Conservation (phyloP, 2,797 vertebrate genomes). For the Poecile montanus region DNA sequence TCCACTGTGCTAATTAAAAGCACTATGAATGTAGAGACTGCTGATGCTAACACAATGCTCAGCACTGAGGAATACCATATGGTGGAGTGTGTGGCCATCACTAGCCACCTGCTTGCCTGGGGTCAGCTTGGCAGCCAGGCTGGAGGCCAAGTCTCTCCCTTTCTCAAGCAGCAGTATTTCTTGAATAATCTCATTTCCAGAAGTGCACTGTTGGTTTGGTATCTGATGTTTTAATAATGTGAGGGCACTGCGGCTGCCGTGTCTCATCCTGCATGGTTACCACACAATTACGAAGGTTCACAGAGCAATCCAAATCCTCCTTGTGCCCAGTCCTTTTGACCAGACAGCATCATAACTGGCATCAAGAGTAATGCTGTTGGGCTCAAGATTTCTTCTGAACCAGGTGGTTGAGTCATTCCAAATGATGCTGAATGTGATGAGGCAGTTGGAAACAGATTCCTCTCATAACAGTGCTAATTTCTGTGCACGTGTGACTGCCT, state of each 20-base stretch:
- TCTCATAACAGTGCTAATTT: not conserved
- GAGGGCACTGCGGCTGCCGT: not conserved
- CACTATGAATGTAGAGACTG: not conserved
- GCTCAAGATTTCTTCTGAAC: slow-evolving; percentile 7
- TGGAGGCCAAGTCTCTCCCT: not conserved
- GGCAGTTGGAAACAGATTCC: slow-evolving; percentile 2
- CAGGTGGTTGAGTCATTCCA: slow-evolving; percentile 13
- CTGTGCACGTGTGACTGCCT: not conserved
- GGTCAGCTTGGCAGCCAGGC: slow-evolving; percentile 39
- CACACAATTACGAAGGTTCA: not conserved
- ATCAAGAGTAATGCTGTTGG: slow-evolving; percentile 2
- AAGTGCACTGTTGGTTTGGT: not conserved
- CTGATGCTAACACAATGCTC: slow-evolving; percentile 23
- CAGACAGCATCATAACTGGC: slow-evolving; percentile 10
- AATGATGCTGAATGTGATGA: slow-evolving; percentile 24
- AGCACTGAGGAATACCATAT: slow-evolving; percentile 25
- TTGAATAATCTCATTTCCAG: slow-evolving; percentile 11
- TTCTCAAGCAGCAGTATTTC: slow-evolving; percentile 11
- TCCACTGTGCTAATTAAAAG: slow-evolving; percentile 30
- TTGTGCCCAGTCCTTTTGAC: not conserved
- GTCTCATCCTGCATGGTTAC: not conserved
- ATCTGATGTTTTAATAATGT: not conserved
- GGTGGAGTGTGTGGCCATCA: not conserved
- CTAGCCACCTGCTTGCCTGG: slow-evolving; percentile 22
- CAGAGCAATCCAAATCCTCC: not conserved